Evolutionary conservation across 2,888 invertebrate species (phyloP).

Genomic region (Hemaris fuciformis): DNA sequence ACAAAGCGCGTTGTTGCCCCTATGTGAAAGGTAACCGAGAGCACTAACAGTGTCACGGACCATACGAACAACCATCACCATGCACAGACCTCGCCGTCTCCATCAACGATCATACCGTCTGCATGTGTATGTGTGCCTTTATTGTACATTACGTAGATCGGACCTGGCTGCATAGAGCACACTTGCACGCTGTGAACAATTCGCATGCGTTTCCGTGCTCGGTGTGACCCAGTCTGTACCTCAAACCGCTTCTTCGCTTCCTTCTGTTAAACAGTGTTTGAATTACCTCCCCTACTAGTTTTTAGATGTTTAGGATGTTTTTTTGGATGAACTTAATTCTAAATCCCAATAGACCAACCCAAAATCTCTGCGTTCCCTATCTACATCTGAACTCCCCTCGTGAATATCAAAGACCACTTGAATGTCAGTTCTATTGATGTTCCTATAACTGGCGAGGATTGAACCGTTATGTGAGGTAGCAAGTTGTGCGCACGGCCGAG

Average conservation of each 20-base stretch:
- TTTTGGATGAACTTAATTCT: not conserved
- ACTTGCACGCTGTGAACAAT: not conserved
- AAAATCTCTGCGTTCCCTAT: too few species aligned
- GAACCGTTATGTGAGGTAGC: not conserved
- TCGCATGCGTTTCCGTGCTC: constrained; percentile 38
- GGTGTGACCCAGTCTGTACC: constrained; percentile 42
- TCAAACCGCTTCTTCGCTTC: constrained; percentile 70
- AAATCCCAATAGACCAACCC: constrained; percentile 6
- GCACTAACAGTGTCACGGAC: constrained; percentile 33
- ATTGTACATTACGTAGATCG: constrained; percentile 32
- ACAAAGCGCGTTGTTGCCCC: constrained; percentile 22
- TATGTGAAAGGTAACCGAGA: constrained; percentile 22
- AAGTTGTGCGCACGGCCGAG: constrained; percentile 18
- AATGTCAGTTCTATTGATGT: not conserved
- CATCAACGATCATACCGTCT: constrained; percentile 27
- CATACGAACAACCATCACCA: constrained; percentile 76
- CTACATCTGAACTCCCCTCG: too few species aligned
- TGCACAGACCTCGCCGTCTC: constrained; percentile 58
- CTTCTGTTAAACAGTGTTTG: constrained; percentile 43
- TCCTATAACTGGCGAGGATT: not conserved
- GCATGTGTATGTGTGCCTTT: constrained; percentile 67
- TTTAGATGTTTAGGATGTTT: not conserved
- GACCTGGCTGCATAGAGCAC: not conserved
- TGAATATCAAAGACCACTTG: not conserved
- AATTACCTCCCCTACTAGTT: constrained; percentile 17